Evolutionary conservation across 2,888 invertebrate species (phyloP).

Genomic region (Cerastoderma edule): DNA sequence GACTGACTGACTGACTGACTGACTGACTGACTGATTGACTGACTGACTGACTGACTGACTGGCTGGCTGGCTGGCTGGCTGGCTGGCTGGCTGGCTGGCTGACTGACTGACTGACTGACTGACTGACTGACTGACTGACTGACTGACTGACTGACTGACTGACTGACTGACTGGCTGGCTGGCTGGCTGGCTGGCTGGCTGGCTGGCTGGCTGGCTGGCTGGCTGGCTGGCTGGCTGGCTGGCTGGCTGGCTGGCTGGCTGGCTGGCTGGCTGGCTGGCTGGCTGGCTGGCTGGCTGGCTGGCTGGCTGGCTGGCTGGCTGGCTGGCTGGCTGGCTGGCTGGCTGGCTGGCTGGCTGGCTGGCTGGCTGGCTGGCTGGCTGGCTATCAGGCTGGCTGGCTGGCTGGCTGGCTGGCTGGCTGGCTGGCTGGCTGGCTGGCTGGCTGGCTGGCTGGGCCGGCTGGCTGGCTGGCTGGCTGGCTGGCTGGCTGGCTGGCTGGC

Average conservation of each 20-base stretch:
- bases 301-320: constrained; percentile 10
- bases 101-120: constrained; percentile 15
- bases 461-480: constrained; percentile 15
- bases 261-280: constrained; percentile 17
- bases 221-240: constrained; percentile 8
- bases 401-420: not conserved
- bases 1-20: constrained; percentile 16
- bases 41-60: constrained; percentile 10
- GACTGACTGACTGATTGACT: constrained; percentile 9
- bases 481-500: not conserved
- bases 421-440: not conserved
- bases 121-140: constrained; percentile 13
- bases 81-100: constrained; percentile 9
- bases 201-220: constrained; percentile 6
- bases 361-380: not conserved
- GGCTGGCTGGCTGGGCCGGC: not conserved
- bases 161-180: constrained; percentile 3
- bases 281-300: constrained; percentile 18
- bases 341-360: constrained; percentile 3
- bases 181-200: not conserved
- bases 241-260: not conserved
- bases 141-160: constrained; percentile 7
- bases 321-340: constrained; percentile 14
- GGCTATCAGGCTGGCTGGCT: constrained; percentile 2
- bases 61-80: constrained; percentile 1